These are phyloP conservation scores for Ictalurus punctatus DNA, from an alignment of 2,113 vertebrate genomes.

Conservation along the genomic window DNA sequence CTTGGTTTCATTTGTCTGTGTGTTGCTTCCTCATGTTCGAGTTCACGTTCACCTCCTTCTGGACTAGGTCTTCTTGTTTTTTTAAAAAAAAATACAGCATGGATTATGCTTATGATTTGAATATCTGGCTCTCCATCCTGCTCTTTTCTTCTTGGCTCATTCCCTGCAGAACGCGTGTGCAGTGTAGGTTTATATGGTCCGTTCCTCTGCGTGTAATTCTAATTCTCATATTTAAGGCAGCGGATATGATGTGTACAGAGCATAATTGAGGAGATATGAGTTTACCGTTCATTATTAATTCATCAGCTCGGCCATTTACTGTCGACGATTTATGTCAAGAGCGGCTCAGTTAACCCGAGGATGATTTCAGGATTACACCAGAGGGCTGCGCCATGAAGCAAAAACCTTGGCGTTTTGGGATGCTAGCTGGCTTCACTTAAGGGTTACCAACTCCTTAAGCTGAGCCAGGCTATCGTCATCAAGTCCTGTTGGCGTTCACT, in stretches of 20 bases:
- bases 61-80: too few species aligned
- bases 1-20: too few species aligned
- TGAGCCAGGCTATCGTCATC: too few species aligned
- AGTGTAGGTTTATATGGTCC: constrained; percentile 3
- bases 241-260: constrained; percentile 43
- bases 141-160: background rate
- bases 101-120: too few species aligned
- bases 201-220: constrained; percentile 13
- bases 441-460: too few species aligned
- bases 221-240: constrained; percentile 40
- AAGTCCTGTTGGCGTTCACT: too few species aligned
- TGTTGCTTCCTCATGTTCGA: too few species aligned
- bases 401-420: too few species aligned
- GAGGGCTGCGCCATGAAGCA: background rate
- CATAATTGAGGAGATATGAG: constrained; percentile 3
- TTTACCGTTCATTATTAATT: constrained; percentile 42
- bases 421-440: too few species aligned
- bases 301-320: constrained; percentile 21
- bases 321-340: constrained; percentile 21
- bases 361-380: background rate
- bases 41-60: too few species aligned
- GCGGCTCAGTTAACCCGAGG: constrained; percentile 24
- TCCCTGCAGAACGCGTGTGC: background rate
- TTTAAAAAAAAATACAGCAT: too few species aligned
- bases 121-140: too few species aligned